These are phyloP conservation scores for Phalacrocorax aristotelis DNA, from an alignment of 2,113 vertebrate genomes.

Conservation along the genomic window DNA sequence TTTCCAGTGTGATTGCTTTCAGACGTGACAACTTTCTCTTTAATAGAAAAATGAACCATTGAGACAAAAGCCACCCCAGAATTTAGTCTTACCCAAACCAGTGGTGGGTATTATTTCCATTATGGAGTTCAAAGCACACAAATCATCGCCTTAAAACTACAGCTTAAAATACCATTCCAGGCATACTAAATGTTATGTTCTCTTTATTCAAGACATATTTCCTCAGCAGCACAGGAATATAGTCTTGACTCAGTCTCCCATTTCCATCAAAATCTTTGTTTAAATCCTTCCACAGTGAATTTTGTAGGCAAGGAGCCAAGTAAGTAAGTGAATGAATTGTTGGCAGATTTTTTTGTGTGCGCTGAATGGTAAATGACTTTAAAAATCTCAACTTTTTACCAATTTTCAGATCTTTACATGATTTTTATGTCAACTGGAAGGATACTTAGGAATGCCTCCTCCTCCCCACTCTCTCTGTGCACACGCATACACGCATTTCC, in stretches of 20 bases:
- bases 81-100: not conserved
- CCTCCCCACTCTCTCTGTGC: not conserved
- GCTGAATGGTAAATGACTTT: conserved; percentile 4
- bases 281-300: not conserved
- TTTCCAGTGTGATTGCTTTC: not conserved
- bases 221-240: not conserved
- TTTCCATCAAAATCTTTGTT: not conserved
- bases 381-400: not conserved
- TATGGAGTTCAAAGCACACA: not conserved
- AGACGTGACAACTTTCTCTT: not conserved
- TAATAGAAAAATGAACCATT: not conserved
- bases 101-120: not conserved
- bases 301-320: not conserved
- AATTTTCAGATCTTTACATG: not conserved
- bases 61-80: not conserved
- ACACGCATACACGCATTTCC: not conserved
- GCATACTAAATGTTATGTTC: not conserved
- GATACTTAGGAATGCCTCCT: not conserved
- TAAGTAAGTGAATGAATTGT: not conserved
- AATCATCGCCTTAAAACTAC: not conserved
- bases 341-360: not conserved
- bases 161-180: not conserved
- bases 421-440: conserved; percentile 3
- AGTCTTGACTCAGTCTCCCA: not conserved
- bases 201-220: not conserved